Percentiles rank a stretch among this genome's conserved stretches.
phyloP scores from a whole-genome alignment of 2,888 invertebrate species.

The Hirtodrosophila alboralis region DNA sequence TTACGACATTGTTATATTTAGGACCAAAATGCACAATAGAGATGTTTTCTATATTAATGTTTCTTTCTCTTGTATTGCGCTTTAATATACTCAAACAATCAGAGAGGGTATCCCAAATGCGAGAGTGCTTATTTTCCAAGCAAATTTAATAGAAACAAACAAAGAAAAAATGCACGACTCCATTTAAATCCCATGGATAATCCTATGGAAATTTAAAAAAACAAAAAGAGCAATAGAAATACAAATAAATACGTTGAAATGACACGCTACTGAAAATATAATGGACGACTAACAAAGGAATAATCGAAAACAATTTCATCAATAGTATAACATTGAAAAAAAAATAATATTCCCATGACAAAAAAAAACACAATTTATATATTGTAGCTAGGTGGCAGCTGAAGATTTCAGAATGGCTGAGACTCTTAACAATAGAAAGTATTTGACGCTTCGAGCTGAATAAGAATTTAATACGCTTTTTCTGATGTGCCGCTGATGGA shows the following conservation, averaged over 20 bases:
- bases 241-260: constrained; percentile 43
- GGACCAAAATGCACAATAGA: constrained; percentile 19
- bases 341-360: constrained; percentile 59
- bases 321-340: constrained; percentile 28
- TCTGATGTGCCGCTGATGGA: constrained; percentile 53
- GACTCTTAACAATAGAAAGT: constrained; percentile 58
- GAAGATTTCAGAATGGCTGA: no score
- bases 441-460: constrained; percentile 50
- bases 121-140: not conserved
- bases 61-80: no score
- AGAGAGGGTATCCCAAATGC: constrained; percentile 11
- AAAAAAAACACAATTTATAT: constrained; percentile 21
- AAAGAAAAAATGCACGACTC: constrained; percentile 52
- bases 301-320: constrained; percentile 64
- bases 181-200: constrained; percentile 67
- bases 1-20: constrained; percentile 19
- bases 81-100: no score
- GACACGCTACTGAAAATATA: constrained; percentile 29
- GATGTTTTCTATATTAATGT: not conserved
- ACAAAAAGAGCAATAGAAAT: constrained; percentile 42
- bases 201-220: constrained; percentile 71
- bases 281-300: constrained; percentile 26
- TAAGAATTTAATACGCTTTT: constrained; percentile 69
- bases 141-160: constrained; percentile 9
- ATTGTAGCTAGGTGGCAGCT: constrained; percentile 14